Percentiles rank a stretch among this genome's conserved stretches.
These are phyloP conservation scores for Melitaea athalia DNA, from an alignment of 2,888 invertebrate genomes.

Conservation along the genomic window DNA sequence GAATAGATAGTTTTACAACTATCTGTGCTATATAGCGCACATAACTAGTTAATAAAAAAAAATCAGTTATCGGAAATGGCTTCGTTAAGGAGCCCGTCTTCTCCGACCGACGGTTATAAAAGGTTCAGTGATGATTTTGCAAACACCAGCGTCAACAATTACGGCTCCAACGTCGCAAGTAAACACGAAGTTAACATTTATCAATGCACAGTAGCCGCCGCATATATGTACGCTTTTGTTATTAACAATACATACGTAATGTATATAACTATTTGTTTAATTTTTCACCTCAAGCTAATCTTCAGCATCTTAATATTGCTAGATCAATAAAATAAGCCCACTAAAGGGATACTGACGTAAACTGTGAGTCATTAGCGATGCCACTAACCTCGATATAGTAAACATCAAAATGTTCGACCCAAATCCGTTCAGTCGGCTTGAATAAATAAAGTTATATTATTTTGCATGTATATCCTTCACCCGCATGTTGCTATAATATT, in stretches of 20 bases:
- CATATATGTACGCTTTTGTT: constrained; percentile 71
- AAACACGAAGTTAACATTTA: constrained; percentile 74
- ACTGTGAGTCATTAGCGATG: constrained; percentile 63
- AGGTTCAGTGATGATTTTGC: constrained; percentile 84
- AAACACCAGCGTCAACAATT: constrained; percentile 81
- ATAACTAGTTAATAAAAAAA: too few species aligned
- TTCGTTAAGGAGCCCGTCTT: constrained; percentile 81
- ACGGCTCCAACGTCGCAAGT: constrained; percentile 85
- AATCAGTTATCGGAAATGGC: constrained; percentile 78
- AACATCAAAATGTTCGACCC: constrained; percentile 51
- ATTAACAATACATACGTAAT: constrained; percentile 76
- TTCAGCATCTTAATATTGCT: constrained; percentile 42
- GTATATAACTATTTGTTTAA: constrained; percentile 72
- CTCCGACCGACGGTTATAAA: constrained; percentile 84
- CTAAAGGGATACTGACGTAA: constrained; percentile 60
- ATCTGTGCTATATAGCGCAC: constrained; percentile 29
- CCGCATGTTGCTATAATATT: constrained; percentile 39
- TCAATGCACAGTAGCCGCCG: constrained; percentile 76
- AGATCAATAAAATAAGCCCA: constrained; percentile 51
- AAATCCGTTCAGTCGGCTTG: constrained; percentile 43
- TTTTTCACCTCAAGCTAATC: constrained; percentile 57
- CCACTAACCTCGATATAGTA: constrained; percentile 45
- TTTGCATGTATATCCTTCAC: constrained; percentile 39
- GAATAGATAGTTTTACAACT: too few species aligned
- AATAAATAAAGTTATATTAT: constrained; percentile 31